phyloP scores from a whole-genome alignment of 2,888 invertebrate species.

The Sinelater perroti region DNA sequence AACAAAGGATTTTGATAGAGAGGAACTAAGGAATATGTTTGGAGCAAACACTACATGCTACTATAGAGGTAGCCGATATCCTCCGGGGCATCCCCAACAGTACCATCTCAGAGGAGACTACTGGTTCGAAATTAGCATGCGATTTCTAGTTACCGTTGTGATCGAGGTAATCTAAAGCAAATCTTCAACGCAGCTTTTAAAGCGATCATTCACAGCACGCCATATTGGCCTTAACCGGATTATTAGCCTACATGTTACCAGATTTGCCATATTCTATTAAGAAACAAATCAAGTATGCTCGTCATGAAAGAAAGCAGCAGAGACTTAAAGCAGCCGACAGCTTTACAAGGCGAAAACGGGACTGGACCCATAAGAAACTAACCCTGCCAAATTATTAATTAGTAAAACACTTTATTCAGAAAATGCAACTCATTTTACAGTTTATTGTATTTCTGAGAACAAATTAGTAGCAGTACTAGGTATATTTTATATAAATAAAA shows the following conservation, averaged over 20 bases:
- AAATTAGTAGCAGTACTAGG: no score
- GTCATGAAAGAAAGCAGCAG: neutral
- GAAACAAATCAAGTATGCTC: neutral
- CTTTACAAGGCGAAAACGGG: no score
- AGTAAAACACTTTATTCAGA: no score
- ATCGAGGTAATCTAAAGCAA: constrained; percentile 64
- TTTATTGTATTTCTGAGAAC: no score
- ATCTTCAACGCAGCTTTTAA: no score
- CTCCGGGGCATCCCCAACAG: constrained; percentile 46
- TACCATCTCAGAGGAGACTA: constrained; percentile 61
- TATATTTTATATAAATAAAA: no score
- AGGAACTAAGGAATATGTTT: no score
- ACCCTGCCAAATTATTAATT: no score
- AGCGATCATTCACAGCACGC: constrained; percentile 16
- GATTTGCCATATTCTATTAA: constrained; percentile 1
- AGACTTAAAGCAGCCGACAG: no score
- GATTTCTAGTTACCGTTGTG: constrained; percentile 67
- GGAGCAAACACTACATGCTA: constrained; percentile 48
- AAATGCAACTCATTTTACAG: no score
- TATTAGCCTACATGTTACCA: constrained; percentile 18
- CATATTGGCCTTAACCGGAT: constrained; percentile 3
- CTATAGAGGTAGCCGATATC: constrained; percentile 58
- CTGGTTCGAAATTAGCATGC: constrained; percentile 67
- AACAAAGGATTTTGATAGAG: no score
- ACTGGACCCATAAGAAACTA: no score